Conservation (phyloP, 2,888 invertebrate genomes). For the Ommatoiulus sabulosus region DNA sequence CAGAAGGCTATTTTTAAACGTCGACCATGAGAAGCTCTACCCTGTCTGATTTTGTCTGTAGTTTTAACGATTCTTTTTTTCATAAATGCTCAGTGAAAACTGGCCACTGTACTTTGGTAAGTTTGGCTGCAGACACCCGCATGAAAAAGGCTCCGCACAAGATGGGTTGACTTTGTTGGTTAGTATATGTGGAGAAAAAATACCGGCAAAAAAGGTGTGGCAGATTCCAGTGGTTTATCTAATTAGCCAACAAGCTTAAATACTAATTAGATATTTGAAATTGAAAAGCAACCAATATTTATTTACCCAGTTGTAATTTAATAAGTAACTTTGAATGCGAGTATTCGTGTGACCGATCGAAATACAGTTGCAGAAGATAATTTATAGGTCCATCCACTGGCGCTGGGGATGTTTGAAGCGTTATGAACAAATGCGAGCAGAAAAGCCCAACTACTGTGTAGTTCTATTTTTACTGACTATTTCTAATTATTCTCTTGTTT, state of each 20-base stretch:
- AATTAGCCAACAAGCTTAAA: background rate
- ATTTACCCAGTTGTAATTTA: too few relatives aligned
- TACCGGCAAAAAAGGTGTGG: background rate
- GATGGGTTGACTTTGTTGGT: background rate
- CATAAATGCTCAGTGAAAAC: background rate
- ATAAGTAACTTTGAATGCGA: too few relatives aligned
- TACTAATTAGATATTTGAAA: background rate
- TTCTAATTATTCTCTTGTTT: slow-evolving; percentile 1
- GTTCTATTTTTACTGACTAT: background rate
- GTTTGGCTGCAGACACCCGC: background rate
- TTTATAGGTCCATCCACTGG: background rate
- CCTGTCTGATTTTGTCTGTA: background rate
- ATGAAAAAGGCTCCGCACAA: background rate
- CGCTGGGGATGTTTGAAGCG: background rate
- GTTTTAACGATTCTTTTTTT: background rate
- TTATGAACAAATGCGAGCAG: background rate
- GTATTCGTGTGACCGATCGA: background rate
- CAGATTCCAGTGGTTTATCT: background rate
- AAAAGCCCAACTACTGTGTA: background rate
- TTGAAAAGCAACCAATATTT: background rate
- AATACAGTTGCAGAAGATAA: background rate
- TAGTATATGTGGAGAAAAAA: background rate
- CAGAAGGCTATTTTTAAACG: background rate
- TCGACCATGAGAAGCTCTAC: background rate
- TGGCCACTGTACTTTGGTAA: background rate